These are phyloP conservation scores for Brachionus calyciflorus DNA, from an alignment of 1,140 invertebrate genomes.

Conservation along the genomic window DNA sequence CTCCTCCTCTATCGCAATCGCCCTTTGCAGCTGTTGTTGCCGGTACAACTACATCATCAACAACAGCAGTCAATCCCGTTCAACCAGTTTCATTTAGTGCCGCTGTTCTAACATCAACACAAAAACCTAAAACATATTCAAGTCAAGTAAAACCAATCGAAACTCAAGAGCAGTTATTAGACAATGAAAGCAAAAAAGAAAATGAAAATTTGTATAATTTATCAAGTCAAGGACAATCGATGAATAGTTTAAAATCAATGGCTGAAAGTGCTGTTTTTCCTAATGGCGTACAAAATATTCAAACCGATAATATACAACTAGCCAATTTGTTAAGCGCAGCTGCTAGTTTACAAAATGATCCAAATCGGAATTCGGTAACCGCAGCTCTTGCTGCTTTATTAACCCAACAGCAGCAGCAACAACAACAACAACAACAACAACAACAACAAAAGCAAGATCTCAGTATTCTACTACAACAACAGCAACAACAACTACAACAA, in stretches of 20 bases:
- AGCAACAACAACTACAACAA: background rate
- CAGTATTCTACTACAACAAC: background rate
- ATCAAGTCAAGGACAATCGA: background rate
- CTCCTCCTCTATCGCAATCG: conserved; percentile 15
- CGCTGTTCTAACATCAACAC: background rate
- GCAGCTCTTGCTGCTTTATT: background rate
- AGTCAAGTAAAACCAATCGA: conserved; percentile 21
- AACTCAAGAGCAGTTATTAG: background rate
- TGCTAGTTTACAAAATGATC: background rate
- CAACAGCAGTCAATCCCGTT: no score
- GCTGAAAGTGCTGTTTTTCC: background rate
- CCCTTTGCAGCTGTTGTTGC: conserved; percentile 25
- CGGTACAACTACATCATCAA: background rate
- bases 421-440: conserved; percentile 13
- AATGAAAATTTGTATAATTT: background rate
- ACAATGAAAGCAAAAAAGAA: background rate
- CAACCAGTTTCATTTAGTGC: background rate
- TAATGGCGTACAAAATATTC: background rate
- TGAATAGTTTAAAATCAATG: background rate
- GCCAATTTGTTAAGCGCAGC: background rate
- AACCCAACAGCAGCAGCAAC: conserved; percentile 14
- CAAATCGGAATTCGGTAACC: background rate
- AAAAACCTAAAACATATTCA: background rate
- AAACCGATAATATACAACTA: conserved; percentile 1
- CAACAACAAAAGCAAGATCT: conserved; percentile 14